These are phyloP conservation scores for Anthoscopus minutus DNA, from an alignment of 2,113 vertebrate genomes.

Conservation along the genomic window DNA sequence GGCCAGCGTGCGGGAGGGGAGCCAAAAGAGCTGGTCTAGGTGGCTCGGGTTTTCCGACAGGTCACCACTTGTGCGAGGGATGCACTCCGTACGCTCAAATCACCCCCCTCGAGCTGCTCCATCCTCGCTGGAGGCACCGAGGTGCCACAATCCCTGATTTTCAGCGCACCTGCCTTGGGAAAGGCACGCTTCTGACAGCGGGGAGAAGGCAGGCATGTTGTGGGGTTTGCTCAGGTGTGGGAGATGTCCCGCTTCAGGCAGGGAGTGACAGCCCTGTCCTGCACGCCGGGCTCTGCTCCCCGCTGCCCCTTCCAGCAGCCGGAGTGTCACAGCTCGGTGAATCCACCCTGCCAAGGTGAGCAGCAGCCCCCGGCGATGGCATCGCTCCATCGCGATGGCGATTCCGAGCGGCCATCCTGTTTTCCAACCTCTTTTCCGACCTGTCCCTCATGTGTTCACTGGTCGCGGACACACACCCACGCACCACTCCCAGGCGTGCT, in stretches of 20 bases:
- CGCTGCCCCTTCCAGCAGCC: neutral
- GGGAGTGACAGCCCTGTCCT: neutral
- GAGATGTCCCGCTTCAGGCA: neutral
- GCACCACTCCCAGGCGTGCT: accelerated
- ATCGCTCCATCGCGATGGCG: accelerated
- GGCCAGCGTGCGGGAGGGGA: slow-evolving; percentile 49
- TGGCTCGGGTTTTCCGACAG: slow-evolving; percentile 19
- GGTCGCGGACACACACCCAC: neutral
- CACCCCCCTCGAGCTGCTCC: neutral
- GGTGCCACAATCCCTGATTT: neutral
- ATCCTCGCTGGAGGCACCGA: neutral
- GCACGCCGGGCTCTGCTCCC: neutral
- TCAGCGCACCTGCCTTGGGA: neutral
- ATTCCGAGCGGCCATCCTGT: accelerated
- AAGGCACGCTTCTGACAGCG: neutral
- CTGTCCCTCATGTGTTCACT: accelerated
- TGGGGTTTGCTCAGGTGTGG: neutral
- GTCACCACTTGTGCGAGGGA: slow-evolving; percentile 55
- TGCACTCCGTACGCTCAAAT: neutral
- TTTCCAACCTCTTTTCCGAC: neutral
- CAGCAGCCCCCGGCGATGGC: neutral
- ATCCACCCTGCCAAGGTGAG: neutral
- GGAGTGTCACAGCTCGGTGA: neutral
- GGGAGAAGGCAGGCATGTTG: neutral
- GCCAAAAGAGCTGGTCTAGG: slow-evolving; percentile 2